These are phyloP conservation scores for Pangasius mekongensis DNA, from an alignment of 2,797 vertebrate species.

Conservation along the genomic window DNA sequence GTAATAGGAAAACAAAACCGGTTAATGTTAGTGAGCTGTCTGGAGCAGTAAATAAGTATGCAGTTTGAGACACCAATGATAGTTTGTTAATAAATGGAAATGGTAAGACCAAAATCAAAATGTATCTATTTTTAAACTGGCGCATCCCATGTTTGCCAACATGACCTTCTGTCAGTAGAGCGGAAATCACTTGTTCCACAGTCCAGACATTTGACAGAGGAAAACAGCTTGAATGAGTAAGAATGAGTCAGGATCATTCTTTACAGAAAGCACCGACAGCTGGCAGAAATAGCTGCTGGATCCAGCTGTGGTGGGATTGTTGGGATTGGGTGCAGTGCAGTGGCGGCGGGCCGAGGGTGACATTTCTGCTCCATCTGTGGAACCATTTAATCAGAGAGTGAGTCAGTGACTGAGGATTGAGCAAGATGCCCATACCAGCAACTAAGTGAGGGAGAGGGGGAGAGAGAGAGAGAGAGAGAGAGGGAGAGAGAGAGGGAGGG, in stretches of 20 bases:
- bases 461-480: neutral
- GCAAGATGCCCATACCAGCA: neutral
- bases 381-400: conserved; percentile 33
- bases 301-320: conserved; percentile 25
- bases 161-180: neutral
- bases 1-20: no score
- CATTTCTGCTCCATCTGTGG: conserved; percentile 45
- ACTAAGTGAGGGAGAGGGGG: no score
- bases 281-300: conserved; percentile 29
- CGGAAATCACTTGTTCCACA: conserved; percentile 9
- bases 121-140: neutral
- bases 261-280: neutral
- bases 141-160: neutral
- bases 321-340: conserved; percentile 23
- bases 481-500: neutral
- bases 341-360: conserved; percentile 56
- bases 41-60: neutral
- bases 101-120: no score
- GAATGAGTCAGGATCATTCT: conserved; percentile 27
- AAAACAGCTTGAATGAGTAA: neutral
- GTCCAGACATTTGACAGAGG: neutral
- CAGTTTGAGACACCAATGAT: neutral
- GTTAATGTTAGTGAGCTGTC: neutral
- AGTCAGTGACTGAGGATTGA: conserved; percentile 27
- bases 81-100: no score